These are phyloP conservation scores for Pedicia rivosa DNA, from an alignment of 2,888 invertebrate genomes.

Conservation along the genomic window DNA sequence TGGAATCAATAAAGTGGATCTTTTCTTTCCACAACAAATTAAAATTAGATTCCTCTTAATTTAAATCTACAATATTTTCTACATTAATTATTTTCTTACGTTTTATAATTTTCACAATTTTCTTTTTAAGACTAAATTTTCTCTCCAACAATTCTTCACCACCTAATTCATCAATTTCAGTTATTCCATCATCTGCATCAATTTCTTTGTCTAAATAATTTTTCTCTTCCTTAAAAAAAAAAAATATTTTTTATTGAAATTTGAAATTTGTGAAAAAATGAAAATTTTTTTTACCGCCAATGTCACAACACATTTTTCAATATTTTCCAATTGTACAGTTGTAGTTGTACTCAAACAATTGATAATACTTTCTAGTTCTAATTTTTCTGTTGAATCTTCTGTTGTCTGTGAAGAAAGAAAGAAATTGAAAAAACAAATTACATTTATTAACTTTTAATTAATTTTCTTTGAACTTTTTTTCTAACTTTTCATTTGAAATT, in stretches of 20 bases:
- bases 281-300: background rate
- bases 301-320: background rate
- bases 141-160: background rate
- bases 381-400: background rate
- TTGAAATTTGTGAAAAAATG: no score
- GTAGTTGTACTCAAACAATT: background rate
- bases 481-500: no score
- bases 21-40: background rate
- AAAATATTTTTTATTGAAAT: no score
- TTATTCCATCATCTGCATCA: background rate
- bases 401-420: background rate
- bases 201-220: conserved; percentile 5
- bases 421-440: no score
- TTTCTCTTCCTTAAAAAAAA: background rate
- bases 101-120: background rate
- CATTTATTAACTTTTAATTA: no score
- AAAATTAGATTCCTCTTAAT: background rate
- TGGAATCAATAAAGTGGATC: background rate
- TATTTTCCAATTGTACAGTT: background rate
- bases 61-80: no score
- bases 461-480: no score
- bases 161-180: background rate
- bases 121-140: background rate
- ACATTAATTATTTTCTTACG: no score
- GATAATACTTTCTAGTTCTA: background rate